Evolutionary conservation across 2,888 invertebrate species (phyloP).

Genomic region (Aradus depressus): DNA sequence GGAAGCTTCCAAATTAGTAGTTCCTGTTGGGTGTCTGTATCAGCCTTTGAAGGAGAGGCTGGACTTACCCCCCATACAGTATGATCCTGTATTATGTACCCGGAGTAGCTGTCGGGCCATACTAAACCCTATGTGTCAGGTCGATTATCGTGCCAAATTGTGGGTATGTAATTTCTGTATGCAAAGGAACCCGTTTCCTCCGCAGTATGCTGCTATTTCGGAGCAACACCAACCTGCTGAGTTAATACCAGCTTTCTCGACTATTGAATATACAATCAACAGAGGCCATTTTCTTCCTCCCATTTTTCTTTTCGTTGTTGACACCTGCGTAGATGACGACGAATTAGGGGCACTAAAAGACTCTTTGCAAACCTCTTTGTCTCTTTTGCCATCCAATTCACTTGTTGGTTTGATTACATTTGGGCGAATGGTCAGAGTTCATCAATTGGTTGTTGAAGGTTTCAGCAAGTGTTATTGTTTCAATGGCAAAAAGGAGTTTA

Average conservation of each 20-base stretch:
- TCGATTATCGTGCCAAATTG: conserved; percentile 91
- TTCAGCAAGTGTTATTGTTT: conserved; percentile 96
- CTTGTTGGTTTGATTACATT: conserved; percentile 94
- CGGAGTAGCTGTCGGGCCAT: conserved; percentile 88
- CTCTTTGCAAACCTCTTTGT: conserved; percentile 89
- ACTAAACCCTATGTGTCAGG: conserved; percentile 93
- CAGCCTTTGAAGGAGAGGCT: conserved; percentile 90
- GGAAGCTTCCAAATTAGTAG: conserved; percentile 90
- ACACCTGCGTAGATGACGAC: conserved; percentile 96
- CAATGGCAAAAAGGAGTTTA: conserved; percentile 92
- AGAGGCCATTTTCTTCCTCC: conserved; percentile 89
- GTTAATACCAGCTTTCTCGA: conserved; percentile 91
- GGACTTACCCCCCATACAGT: conserved; percentile 82
- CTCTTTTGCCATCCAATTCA: conserved; percentile 89
- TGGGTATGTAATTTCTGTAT: conserved; percentile 99
- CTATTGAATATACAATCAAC: conserved; percentile 96
- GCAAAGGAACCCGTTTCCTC: conserved; percentile 97
- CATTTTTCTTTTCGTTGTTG: conserved; percentile 91
- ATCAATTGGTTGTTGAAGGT: conserved; percentile 88
- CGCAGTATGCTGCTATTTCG: conserved; percentile 95
- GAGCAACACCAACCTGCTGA: conserved; percentile 98
- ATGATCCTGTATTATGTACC: conserved; percentile 94
- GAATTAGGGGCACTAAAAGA: conserved; percentile 92
- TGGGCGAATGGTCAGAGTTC: conserved; percentile 96
- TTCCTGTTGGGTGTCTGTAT: conserved; percentile 88